These are phyloP conservation scores for Polyploca ridens DNA, from an alignment of 2,888 invertebrate genomes.

Conservation along the genomic window DNA sequence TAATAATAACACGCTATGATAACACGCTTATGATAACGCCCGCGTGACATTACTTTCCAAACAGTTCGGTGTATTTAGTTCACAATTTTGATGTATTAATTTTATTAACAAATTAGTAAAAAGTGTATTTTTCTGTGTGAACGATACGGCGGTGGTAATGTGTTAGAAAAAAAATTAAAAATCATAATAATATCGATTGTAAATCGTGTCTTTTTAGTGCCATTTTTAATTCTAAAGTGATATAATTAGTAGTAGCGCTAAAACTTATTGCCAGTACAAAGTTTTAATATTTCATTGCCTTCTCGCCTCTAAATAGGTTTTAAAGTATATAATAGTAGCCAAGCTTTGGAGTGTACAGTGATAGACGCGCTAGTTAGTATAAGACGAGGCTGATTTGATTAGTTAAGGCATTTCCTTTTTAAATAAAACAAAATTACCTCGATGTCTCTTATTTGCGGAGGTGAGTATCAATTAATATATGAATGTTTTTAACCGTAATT, in stretches of 20 bases:
- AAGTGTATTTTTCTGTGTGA: slow-evolving; percentile 30
- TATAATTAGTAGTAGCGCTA: slow-evolving; percentile 63
- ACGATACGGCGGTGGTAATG: slow-evolving; percentile 27
- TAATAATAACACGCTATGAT: slow-evolving; percentile 60
- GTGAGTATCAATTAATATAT: slow-evolving; percentile 54
- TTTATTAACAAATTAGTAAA: slow-evolving; percentile 44
- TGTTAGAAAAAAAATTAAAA: slow-evolving; percentile 34
- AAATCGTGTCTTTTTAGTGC: slow-evolving; percentile 83
- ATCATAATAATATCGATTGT: slow-evolving; percentile 47
- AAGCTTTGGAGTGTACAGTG: slow-evolving; percentile 58
- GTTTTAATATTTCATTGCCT: slow-evolving; percentile 76
- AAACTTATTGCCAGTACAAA: slow-evolving; percentile 80
- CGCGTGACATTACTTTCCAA: slow-evolving; percentile 44
- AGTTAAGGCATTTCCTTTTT: slow-evolving; percentile 50
- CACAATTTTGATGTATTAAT: slow-evolving; percentile 73
- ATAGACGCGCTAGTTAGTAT: slow-evolving; percentile 73
- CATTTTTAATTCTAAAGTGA: slow-evolving; percentile 71
- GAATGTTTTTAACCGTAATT: background rate
- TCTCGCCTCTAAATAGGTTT: slow-evolving; percentile 68
- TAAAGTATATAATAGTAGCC: slow-evolving; percentile 48
- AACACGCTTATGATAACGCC: slow-evolving; percentile 45
- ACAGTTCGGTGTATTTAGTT: slow-evolving; percentile 67
- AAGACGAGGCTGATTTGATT: slow-evolving; percentile 36
- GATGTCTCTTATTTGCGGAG: slow-evolving; percentile 81
- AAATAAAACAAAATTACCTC: slow-evolving; percentile 36